Evolutionary conservation across 2,113 vertebrate species (phyloP).

Genomic region (Grantiella picta): DNA sequence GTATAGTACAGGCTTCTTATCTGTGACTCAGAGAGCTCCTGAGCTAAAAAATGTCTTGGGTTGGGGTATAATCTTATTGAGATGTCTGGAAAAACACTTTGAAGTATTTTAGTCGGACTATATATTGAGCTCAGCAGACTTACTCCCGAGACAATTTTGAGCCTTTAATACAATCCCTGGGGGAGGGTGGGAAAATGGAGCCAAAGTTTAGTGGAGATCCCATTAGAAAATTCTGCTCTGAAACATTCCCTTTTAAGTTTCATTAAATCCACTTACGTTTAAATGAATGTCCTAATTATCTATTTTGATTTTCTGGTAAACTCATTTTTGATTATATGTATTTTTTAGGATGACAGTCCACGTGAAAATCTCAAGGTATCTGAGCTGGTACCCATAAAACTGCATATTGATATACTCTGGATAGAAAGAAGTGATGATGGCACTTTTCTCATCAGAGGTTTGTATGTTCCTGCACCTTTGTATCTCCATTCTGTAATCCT

Average conservation of each 20-base stretch:
- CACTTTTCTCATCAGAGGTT: conserved; percentile 91
- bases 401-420: conserved; percentile 87
- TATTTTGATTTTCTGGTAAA: not conserved
- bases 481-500: not conserved
- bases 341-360: conserved; percentile 85
- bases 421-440: conserved; percentile 90
- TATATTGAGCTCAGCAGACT: conserved; percentile 20
- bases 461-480: not conserved
- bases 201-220: not conserved
- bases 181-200: not conserved
- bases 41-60: not conserved
- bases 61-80: conserved; percentile 29
- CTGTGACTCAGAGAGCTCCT: conserved; percentile 1
- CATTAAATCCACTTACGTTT: not conserved
- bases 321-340: not conserved
- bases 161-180: not conserved
- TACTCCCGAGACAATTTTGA: not conserved
- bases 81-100: conserved; percentile 36
- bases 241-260: not conserved
- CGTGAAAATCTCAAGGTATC: conserved; percentile 72
- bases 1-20: not conserved
- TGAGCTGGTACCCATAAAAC: conserved; percentile 76
- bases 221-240: not conserved
- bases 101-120: conserved; percentile 3
- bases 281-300: not conserved